Percentiles rank a stretch among this genome's conserved stretches.
Conservation (phyloP, 2,888 invertebrate genomes). For the Philaethria dido region DNA sequence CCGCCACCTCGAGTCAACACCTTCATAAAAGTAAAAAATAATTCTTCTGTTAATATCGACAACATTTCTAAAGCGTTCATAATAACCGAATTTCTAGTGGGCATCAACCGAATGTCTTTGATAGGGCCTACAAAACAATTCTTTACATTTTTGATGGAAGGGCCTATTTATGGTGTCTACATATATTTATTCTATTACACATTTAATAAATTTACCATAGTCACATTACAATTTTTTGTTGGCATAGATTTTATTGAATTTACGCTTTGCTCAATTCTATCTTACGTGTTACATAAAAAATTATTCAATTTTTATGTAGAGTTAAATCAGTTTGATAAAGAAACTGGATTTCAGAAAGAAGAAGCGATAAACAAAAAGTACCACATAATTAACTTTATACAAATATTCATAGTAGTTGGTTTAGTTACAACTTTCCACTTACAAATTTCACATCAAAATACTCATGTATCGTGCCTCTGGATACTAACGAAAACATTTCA, state of each 20-base stretch:
- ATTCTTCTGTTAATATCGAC: conserved; percentile 23
- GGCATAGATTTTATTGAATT: conserved; percentile 26
- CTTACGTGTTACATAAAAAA: conserved; percentile 27
- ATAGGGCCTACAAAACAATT: conserved; percentile 32
- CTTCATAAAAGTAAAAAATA: conserved; percentile 11
- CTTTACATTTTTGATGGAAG: conserved; percentile 23
- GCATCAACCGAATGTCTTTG: conserved; percentile 43
- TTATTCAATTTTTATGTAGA: conserved; percentile 41
- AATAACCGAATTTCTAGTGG: conserved; percentile 33
- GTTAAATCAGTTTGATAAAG: conserved; percentile 44
- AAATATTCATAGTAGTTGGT: neutral
- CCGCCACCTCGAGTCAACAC: conserved; percentile 34
- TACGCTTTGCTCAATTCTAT: neutral
- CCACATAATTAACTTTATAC: neutral
- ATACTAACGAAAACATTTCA: conserved; percentile 1
- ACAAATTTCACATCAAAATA: neutral
- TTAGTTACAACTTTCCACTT: neutral
- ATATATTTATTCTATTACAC: conserved; percentile 1
- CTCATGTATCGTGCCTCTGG: neutral
- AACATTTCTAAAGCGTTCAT: conserved; percentile 39
- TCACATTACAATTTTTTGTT: neutral
- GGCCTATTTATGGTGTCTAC: conserved; percentile 26
- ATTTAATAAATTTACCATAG: neutral
- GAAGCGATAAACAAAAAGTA: neutral
- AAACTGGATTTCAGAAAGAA: conserved; percentile 32